phyloP scores from a whole-genome alignment of 2,797 vertebrate species.

The Valencia hispanica region DNA sequence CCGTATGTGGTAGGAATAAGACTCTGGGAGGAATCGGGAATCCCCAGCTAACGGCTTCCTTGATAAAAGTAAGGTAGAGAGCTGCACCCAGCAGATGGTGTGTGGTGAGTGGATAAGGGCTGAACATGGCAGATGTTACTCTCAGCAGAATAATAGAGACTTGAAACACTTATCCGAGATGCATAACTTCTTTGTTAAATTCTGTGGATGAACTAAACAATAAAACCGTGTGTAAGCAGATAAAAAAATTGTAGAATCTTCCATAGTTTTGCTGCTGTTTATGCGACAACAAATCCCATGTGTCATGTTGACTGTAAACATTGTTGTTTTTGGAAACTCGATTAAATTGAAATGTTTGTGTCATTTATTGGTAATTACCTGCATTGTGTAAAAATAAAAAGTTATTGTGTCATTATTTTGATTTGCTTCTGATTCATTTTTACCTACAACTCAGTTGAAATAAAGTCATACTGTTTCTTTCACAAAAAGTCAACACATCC shows the following conservation, averaged over 20 bases:
- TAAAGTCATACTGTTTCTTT: conserved; percentile 1
- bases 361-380: conserved; percentile 7
- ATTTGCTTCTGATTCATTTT: conserved; percentile 16
- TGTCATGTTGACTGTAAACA: conserved; percentile 39
- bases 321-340: neutral
- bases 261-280: conserved; percentile 16
- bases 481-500: conserved; percentile 45
- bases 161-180: conserved; percentile 34
- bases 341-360: conserved; percentile 1
- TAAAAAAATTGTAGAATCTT: neutral
- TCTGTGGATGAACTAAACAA: conserved; percentile 12
- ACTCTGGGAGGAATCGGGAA: conserved; percentile 59
- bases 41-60: conserved; percentile 64
- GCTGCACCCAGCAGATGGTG: conserved; percentile 75
- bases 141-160: conserved; percentile 39
- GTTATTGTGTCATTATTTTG: conserved; percentile 1
- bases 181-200: neutral
- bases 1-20: conserved; percentile 31
- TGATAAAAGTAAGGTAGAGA: conserved; percentile 69
- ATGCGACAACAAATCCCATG: conserved; percentile 23
- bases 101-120: conserved; percentile 69
- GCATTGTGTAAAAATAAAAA: neutral
- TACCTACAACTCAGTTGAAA: conserved; percentile 16
- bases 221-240: neutral
- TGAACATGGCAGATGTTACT: conserved; percentile 53